Conservation (phyloP, 2,113 vertebrate genomes). For the Oceanites oceanicus region DNA sequence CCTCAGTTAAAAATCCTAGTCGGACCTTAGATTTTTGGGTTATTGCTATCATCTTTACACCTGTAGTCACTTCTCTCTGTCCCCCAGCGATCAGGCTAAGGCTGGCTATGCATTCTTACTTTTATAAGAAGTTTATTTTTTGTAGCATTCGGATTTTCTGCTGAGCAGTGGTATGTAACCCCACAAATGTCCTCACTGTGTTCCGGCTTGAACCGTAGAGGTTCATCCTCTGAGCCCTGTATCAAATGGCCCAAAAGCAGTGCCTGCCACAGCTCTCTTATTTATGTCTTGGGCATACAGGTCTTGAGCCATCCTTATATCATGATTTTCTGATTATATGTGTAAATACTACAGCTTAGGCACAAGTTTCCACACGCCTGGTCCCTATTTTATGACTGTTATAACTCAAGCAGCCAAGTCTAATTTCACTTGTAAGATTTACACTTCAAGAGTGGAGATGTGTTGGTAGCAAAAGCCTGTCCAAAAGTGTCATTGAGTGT, state of each 20-base stretch:
- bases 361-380: not conserved
- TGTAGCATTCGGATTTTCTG: not conserved
- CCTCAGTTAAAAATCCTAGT: not conserved
- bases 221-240: not conserved
- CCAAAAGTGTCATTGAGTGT: not conserved
- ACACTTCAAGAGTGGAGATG: not conserved
- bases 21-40: not conserved
- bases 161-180: not conserved
- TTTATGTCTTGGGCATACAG: not conserved
- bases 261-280: not conserved
- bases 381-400: not conserved
- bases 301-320: not conserved
- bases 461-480: not conserved
- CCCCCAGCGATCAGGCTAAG: not conserved
- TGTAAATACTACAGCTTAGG: not conserved
- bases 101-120: not conserved
- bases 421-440: not conserved
- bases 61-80: not conserved
- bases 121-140: not conserved
- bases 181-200: not conserved
- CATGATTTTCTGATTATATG: not conserved
- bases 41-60: not conserved
- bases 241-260: not conserved
- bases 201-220: not conserved
- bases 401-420: not conserved